Percentiles rank a stretch among this genome's conserved stretches.
Conservation (phyloP, 2,797 vertebrate genomes). For the Artibeus lituratus region DNA sequence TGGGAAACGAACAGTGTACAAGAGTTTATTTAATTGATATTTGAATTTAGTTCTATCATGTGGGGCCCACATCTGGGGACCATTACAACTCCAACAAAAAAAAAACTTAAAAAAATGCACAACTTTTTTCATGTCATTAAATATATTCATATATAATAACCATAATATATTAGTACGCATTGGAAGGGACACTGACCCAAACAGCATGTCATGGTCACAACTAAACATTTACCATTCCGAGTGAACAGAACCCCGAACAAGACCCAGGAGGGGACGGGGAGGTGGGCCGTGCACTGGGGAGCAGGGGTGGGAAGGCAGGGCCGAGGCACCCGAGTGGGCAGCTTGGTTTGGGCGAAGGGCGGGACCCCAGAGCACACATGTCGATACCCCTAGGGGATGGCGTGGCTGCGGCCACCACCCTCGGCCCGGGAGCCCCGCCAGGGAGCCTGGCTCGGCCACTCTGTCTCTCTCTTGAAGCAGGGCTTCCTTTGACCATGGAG, state of each 20-base stretch:
- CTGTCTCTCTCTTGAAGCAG: background rate
- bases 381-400: constrained; percentile 63
- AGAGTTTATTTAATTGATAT: constrained; percentile 95
- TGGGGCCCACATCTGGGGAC: constrained; percentile 89
- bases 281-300: constrained; percentile 27
- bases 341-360: constrained; percentile 1
- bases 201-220: constrained; percentile 90
- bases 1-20: constrained; percentile 82
- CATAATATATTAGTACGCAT: constrained; percentile 99
- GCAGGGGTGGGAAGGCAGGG: background rate
- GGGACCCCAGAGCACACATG: background rate
- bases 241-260: constrained; percentile 86
- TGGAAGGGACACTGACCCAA: constrained; percentile 91
- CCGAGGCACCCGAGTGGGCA: background rate
- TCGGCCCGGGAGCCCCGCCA: background rate
- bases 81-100: constrained; percentile 89
- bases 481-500: background rate
- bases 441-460: background rate
- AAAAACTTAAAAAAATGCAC: constrained; percentile 87
- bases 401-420: constrained; percentile 54
- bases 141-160: constrained; percentile 99
- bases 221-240: constrained; percentile 97
- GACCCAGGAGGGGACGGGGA: constrained; percentile 61
- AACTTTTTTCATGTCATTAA: constrained; percentile 98
- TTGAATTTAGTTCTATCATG: constrained; percentile 93